phyloP scores from a whole-genome alignment of 2,113 vertebrate species.

The Myocastor coypus region DNA sequence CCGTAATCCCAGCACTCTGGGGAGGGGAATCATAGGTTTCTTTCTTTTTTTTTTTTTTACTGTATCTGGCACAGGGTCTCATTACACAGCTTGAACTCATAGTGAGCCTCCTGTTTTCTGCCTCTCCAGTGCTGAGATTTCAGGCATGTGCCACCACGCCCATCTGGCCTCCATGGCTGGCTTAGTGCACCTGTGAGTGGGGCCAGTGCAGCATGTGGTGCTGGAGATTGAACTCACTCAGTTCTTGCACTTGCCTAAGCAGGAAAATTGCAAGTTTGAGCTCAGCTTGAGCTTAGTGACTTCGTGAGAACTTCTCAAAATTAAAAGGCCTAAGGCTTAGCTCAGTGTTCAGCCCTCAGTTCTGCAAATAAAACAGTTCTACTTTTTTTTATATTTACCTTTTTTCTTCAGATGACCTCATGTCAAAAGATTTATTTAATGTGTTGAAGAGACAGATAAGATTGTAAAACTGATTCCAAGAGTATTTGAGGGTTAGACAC shows the following conservation, averaged over 20 bases:
- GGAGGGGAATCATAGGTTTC: background rate
- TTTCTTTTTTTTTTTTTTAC: background rate
- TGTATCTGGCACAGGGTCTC: no score
- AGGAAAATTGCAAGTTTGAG: background rate
- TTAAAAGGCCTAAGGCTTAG: background rate
- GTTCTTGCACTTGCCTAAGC: no score
- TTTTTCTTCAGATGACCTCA: background rate
- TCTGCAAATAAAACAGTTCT: background rate
- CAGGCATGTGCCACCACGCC: no score
- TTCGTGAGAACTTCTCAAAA: background rate
- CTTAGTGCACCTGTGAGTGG: no score
- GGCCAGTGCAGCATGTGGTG: no score
- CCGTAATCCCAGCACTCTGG: background rate
- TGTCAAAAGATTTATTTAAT: background rate
- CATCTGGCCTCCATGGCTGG: no score
- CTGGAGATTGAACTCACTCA: no score
- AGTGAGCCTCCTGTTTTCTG: no score
- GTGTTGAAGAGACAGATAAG: background rate
- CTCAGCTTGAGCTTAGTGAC: background rate
- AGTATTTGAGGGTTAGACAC: background rate
- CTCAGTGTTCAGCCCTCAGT: background rate
- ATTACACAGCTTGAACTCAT: no score
- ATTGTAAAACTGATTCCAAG: background rate
- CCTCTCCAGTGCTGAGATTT: no score
- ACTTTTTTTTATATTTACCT: background rate